phyloP scores from a whole-genome alignment of 2,888 invertebrate genomes.

The Schrankia costaestrigalis region DNA sequence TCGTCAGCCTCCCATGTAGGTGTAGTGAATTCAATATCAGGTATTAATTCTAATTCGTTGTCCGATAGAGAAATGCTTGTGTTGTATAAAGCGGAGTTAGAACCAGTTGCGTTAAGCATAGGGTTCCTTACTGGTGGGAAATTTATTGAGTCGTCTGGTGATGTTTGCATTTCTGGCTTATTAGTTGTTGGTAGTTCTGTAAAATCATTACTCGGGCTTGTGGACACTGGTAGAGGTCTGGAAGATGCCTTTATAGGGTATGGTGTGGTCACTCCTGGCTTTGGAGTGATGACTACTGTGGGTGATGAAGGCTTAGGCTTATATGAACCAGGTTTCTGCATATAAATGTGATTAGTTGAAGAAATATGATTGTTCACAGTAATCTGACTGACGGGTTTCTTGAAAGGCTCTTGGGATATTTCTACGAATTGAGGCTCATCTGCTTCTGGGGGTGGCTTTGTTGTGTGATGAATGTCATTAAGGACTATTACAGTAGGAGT shows the following conservation, averaged over 20 bases:
- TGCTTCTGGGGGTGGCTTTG: constrained; percentile 49
- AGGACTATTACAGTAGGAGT: constrained; percentile 74
- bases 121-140: constrained; percentile 94
- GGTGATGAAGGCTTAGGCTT: constrained; percentile 80
- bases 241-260: constrained; percentile 52
- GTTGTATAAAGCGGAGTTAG: constrained; percentile 70
- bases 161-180: constrained; percentile 82
- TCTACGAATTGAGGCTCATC: constrained; percentile 68
- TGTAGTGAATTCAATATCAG: constrained; percentile 86
- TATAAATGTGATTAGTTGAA: constrained; percentile 77
- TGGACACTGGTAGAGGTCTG: constrained; percentile 39
- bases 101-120: constrained; percentile 86
- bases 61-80: constrained; percentile 77
- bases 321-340: constrained; percentile 54
- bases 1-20: constrained; percentile 89
- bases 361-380: constrained; percentile 83
- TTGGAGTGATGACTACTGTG: constrained; percentile 85
- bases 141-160: constrained; percentile 86
- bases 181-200: constrained; percentile 62
- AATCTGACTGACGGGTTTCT: constrained; percentile 73
- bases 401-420: constrained; percentile 76
- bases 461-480: constrained; percentile 53
- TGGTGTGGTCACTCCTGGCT: constrained; percentile 77
- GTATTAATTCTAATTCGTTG: constrained; percentile 70
- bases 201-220: constrained; percentile 50